Evolutionary conservation across 2,797 vertebrate genomes (phyloP).

Genomic region (Dryobates pubescens): DNA sequence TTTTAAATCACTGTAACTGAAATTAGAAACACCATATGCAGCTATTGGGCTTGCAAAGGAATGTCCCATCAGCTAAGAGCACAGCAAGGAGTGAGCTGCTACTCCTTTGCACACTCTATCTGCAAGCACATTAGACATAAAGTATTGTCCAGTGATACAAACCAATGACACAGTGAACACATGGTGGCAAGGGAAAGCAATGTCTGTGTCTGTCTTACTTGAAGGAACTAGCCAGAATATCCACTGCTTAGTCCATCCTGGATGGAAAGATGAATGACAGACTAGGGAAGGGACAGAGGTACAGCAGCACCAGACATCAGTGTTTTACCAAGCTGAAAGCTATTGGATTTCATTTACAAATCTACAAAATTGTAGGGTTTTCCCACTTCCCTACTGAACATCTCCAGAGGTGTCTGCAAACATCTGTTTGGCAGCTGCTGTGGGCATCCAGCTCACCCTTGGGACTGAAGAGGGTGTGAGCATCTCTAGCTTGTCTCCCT

Average conservation of each 20-base stretch:
- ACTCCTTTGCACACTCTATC: neutral
- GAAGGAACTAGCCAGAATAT: neutral
- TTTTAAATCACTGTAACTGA: neutral
- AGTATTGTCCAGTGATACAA: accelerated
- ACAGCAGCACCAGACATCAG: neutral
- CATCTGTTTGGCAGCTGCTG: neutral
- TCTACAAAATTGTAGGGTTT: neutral
- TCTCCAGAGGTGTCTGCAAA: neutral
- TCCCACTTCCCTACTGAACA: neutral
- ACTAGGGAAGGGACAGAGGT: neutral
- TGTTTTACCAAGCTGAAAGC: neutral
- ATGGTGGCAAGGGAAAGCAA: neutral
- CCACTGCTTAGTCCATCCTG: neutral
- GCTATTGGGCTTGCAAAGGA: neutral
- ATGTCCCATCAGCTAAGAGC: neutral
- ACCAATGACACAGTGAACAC: neutral
- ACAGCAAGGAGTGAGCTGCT: neutral
- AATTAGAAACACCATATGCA: neutral
- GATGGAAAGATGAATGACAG: neutral
- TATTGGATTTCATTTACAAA: neutral
- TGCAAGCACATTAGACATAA: neutral
- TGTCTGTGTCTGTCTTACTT: accelerated
- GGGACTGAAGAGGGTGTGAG: neutral
- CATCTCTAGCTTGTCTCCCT: neutral
- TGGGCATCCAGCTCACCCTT: neutral